Conservation (phyloP, 2,113 vertebrate species). For the Plestiodon gilberti region DNA sequence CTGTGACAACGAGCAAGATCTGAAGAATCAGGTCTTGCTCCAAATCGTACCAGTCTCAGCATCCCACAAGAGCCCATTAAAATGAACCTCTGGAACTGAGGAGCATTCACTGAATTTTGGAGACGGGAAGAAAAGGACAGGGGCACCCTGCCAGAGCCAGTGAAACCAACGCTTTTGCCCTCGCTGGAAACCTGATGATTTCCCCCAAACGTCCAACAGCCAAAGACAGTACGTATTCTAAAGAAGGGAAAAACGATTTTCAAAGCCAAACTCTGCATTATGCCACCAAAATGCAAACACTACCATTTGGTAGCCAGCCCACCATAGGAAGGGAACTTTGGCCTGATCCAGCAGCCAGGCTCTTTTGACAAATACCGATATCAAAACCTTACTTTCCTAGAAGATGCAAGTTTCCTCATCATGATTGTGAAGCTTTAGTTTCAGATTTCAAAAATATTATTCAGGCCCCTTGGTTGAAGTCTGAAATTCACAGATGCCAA, state of each 20-base stretch:
- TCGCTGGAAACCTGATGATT: background rate
- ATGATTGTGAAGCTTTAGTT: background rate
- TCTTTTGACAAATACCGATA: background rate
- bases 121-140: too few species aligned
- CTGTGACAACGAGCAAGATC: background rate
- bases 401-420: background rate
- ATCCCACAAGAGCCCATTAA: background rate
- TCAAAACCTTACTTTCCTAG: background rate
- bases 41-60: background rate
- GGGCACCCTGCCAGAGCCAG: background rate
- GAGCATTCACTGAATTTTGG: background rate
- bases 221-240: background rate
- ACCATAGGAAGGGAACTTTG: too few species aligned
- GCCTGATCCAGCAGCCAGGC: too few species aligned
- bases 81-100: background rate
- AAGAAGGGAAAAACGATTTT: too few species aligned
- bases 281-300: background rate
- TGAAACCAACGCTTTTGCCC: background rate
- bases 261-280: background rate
- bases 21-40: background rate
- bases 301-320: too few species aligned
- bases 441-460: background rate
- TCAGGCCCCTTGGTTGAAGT: background rate
- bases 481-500: too few species aligned
- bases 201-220: background rate